Evolutionary conservation across 2,888 invertebrate genomes (phyloP), one percentile per base, ranked within the genome.

Genomic region (Drosophila barbarae): DNA sequence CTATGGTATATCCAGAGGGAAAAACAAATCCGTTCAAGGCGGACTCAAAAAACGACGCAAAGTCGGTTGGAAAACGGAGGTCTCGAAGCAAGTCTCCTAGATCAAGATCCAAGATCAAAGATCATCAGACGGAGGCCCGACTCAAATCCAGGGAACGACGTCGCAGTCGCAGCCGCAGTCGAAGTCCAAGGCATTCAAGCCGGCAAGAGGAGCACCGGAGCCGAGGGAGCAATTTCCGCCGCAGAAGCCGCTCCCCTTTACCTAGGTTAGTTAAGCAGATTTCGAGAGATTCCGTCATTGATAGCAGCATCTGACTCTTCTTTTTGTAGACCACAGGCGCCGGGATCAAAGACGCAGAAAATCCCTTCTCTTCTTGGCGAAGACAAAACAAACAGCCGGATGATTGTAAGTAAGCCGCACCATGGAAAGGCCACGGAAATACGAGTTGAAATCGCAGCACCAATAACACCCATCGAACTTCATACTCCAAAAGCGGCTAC

Each of bases 251-350:
- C 8, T 72, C 77, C 5, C 61, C 53, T 9, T 70, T 73, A 12
- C 41, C 15, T 23, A 55, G 70, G 77, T 78, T 59, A 66, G 69
- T 41, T n/a, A n/a, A 10, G n/a, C 18, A 32, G 5, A 26, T 10
- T 26, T 8, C 15, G 3, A n/a, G 18, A 4, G 7, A 9, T 32
- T 41, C 6, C 39, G 10, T 35, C 21, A 26, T 53, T 61, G 18
- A 47, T 30, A 59, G 26, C 49, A 59, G 32, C 49, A 21, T 54
- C 21, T 56, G 35, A 50, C 13, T 42, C 49, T 63, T 32, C 26
- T 60, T 35, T 23, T 41, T 32, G 26, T 39, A 64, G 61, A 26
- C 21, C 10, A 21, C 26, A 38, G 8, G 13, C 12, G 13, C 7
- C 38, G 21, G n/a, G 3, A 23, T 7, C 23, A 9, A 69, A 68